A percentile compares a stretch with the other conserved stretches of the same genome.
These are phyloP conservation scores for Ceratina japonica DNA, from an alignment of 1,140 invertebrate species.

Conservation along the genomic window DNA sequence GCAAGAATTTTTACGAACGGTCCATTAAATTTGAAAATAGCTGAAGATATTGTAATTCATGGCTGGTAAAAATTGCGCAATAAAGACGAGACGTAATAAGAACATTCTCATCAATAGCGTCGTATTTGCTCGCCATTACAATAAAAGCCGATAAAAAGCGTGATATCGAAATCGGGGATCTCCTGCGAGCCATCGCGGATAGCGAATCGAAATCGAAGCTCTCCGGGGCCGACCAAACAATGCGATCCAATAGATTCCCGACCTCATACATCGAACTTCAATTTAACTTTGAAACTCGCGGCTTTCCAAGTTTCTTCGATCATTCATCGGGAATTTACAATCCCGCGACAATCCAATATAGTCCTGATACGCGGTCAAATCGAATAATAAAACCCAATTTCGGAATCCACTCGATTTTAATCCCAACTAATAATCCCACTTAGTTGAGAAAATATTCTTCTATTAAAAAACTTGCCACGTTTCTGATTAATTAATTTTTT, in stretches of 20 bases:
- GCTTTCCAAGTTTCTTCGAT: slow-evolving; percentile 26
- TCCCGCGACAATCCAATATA: slow-evolving; percentile 3
- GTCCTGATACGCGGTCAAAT: too few relatives aligned
- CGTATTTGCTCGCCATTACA: neutral
- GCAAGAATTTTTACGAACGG: too few relatives aligned
- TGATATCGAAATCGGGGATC: neutral
- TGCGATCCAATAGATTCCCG: slow-evolving; percentile 20
- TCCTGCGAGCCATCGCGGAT: neutral
- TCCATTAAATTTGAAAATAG: too few relatives aligned
- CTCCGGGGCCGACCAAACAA: slow-evolving; percentile 8
- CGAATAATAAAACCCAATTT: slow-evolving; percentile 13
- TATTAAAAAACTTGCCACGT: neutral
- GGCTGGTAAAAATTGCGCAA: too few relatives aligned
- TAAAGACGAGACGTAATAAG: too few relatives aligned
- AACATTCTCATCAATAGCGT: neutral
- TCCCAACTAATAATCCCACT: too few relatives aligned
- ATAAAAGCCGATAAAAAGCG: neutral
- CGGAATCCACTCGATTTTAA: neutral
- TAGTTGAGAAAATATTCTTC: neutral
- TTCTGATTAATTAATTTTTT: too few relatives aligned
- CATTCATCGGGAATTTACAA: slow-evolving; percentile 27
- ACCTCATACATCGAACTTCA: slow-evolving; percentile 31
- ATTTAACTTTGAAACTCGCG: slow-evolving; percentile 27
- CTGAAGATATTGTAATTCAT: too few relatives aligned
- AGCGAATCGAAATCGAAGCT: slow-evolving; percentile 1